Evolutionary conservation across 2,797 vertebrate genomes (phyloP).

Genomic region (Ficedula albicollis): DNA sequence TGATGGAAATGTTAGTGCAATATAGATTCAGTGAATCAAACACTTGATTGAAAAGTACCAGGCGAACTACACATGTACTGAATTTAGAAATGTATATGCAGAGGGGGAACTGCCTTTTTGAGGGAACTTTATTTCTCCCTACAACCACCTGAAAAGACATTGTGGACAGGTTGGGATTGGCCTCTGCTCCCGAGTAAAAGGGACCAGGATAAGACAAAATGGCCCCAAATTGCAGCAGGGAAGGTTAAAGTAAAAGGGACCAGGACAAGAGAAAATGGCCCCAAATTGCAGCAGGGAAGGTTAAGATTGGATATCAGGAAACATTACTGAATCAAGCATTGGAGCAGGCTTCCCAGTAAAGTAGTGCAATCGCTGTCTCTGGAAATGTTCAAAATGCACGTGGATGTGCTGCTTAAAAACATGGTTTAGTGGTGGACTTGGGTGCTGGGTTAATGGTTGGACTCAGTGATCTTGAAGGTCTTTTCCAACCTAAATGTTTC

Average conservation of each 20-base stretch:
- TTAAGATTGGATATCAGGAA: neutral
- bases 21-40: neutral
- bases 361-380: neutral
- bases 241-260: neutral
- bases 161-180: neutral
- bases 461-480: neutral
- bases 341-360: neutral
- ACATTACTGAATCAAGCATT: neutral
- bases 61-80: neutral
- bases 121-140: neutral
- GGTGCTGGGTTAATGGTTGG: neutral
- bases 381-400: neutral
- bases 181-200: neutral
- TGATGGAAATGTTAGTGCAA: neutral
- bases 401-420: neutral
- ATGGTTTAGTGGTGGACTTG: neutral
- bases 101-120: neutral
- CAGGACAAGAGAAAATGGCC: neutral
- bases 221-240: neutral
- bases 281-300: neutral
- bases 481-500: neutral
- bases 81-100: neutral
- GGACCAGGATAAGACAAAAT: neutral
- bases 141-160: neutral
- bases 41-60: neutral